Evolutionary conservation across 1,140 invertebrate species (phyloP).

Genomic region (Lasioglossum albipes): DNA sequence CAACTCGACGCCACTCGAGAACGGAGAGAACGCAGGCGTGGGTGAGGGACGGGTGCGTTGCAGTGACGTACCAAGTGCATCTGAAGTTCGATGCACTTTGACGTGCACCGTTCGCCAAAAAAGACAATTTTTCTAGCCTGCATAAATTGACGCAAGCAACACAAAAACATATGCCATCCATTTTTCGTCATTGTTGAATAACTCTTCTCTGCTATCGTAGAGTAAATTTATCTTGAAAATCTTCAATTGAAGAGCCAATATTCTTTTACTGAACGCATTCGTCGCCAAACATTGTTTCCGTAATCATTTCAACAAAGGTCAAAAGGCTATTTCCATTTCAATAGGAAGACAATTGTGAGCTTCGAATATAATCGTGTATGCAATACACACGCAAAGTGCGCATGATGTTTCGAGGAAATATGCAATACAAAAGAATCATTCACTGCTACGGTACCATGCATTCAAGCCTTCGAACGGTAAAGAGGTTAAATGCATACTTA

Average conservation of each 20-base stretch:
- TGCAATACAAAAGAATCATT: too few species aligned
- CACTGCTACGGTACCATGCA: too few species aligned
- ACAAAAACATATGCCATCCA: too few species aligned
- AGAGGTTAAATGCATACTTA: not conserved
- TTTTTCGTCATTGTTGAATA: too few species aligned
- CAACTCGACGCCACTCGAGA: conserved; percentile 30
- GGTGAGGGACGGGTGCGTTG: conserved; percentile 36
- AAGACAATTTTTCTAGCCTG: not conserved
- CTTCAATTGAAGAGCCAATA: too few species aligned
- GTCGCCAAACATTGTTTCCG: not conserved
- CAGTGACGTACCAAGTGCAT: conserved; percentile 45
- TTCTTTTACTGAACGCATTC: too few species aligned
- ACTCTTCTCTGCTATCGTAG: too few species aligned
- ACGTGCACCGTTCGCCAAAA: not conserved
- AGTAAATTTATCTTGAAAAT: too few species aligned
- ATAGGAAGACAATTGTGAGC: not conserved
- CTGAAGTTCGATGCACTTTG: not conserved
- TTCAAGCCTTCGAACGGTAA: not conserved
- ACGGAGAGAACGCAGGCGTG: conserved; percentile 39
- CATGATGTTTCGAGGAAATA: too few species aligned
- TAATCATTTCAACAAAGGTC: not conserved
- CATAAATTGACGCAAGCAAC: too few species aligned
- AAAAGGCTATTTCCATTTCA: not conserved
- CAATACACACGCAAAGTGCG: too few species aligned
- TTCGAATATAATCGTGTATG: not conserved